A percentile compares a stretch with the other conserved stretches of the same genome.
Conservation (phyloP, 2,797 vertebrate genomes). For the Lepus oiostolus region DNA sequence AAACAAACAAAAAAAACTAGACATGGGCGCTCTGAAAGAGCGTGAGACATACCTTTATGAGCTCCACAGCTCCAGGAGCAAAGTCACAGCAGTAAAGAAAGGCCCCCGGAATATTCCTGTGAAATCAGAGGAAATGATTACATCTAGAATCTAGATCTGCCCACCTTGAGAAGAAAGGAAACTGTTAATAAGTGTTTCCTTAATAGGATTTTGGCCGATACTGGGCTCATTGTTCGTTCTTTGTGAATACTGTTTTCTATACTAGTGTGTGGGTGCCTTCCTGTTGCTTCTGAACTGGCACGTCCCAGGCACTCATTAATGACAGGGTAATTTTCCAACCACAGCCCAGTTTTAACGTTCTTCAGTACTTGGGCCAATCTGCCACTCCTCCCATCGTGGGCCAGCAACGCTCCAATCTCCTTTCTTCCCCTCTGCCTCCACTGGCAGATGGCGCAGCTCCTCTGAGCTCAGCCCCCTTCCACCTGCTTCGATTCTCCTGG, state of each 20-base stretch:
- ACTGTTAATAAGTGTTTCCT: constrained; percentile 28
- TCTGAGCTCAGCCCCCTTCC: background rate
- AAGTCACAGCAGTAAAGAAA: constrained; percentile 98
- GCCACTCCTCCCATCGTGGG: background rate
- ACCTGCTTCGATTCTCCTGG: background rate
- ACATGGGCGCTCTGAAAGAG: constrained; percentile 72
- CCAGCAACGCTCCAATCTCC: background rate
- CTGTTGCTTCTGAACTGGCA: constrained; percentile 19
- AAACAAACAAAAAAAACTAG: constrained; percentile 69
- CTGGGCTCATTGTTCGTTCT: constrained; percentile 16
- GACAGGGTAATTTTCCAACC: background rate
- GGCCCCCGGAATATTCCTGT: constrained; percentile 86
- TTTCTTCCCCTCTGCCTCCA: background rate
- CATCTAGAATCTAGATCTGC: constrained; percentile 63
- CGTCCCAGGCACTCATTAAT: constrained; percentile 2
- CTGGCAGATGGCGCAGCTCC: background rate
- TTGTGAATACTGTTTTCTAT: background rate
- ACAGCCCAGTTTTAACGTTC: background rate
- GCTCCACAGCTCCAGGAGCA: constrained; percentile 92
- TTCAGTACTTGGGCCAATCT: background rate
- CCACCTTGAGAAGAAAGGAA: constrained; percentile 43
- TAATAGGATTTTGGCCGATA: background rate
- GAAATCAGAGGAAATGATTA: constrained; percentile 83
- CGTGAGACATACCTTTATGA: constrained; percentile 92
- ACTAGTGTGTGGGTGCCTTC: background rate